Evolutionary conservation across 2,113 vertebrate species (phyloP), one percentile per base, ranked within the genome.

Genomic region (Apodemus sylvaticus): DNA sequence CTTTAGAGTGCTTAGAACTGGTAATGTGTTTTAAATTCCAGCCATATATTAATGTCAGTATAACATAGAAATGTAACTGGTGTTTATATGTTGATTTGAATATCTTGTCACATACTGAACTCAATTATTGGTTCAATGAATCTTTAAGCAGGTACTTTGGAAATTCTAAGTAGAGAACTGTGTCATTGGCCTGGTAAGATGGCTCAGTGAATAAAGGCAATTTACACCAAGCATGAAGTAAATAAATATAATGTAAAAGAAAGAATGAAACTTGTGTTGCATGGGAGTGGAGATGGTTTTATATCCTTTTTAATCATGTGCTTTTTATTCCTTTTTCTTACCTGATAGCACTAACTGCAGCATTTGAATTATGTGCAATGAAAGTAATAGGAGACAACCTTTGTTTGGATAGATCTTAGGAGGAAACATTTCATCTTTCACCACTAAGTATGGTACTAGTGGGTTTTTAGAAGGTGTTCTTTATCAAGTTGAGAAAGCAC

Each of bases 321-420:
- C 53, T 62, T 94, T 96, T 94, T 64, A 89, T 89, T 93, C 36
- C 53, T 89, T 95, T 95, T 77, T 93, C 53, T 81, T 94, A 42
- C 76, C 42, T 71, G 83, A 86, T 81, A 58, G 45, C 77, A 58
- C 71, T 91, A 51, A n/a, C n/a, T 73, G 76, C 60, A 96, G 66
- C 73, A 91, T 91, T 94, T 85, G 68, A 88, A 73, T 39, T 83
- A 73, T 45, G 24, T 55, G n/a, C 20, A 87, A 8, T 70, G 83
- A 64, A 45, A 66, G 42, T 66, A 11, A 64, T 66, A 31, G 51
- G 34, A 45, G 45, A 53, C 17, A 17, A 71, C 36, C 22, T 88
- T 87, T 68, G n/a, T 68, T 68, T 26, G 34, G 34, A 17, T 71
- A 24, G 34, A 17, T 55, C 22, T 71, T 88, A 89, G 60, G 60